Conservation (phyloP, 1,140 invertebrate genomes). For the Zaprionus capensis region DNA sequence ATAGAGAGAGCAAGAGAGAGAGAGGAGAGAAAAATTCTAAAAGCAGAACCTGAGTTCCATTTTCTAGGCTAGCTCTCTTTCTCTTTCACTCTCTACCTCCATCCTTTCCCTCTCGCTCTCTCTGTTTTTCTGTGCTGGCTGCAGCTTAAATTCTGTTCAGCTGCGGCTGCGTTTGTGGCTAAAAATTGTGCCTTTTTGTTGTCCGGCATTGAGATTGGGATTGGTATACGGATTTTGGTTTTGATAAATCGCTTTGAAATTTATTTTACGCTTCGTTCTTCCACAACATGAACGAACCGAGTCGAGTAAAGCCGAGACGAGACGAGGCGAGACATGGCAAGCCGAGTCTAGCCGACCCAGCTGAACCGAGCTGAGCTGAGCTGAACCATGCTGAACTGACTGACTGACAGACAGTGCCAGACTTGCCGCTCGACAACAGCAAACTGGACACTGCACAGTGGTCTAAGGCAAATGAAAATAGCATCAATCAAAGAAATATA, state of each 20-base stretch:
- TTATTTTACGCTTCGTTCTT: conserved; percentile 37
- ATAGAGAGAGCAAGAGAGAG: too few species aligned
- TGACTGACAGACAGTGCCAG: neutral
- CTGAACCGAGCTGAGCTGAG: neutral
- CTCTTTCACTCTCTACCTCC: neutral
- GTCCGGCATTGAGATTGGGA: conserved; percentile 14
- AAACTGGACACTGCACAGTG: conserved; percentile 3
- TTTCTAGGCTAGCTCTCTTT: neutral
- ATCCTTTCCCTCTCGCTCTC: neutral
- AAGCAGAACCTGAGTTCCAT: conserved; percentile 16
- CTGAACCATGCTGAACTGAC: neutral
- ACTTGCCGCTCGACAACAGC: neutral
- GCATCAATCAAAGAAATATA: too few species aligned
- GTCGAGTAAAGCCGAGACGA: neutral
- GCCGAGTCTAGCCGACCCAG: neutral
- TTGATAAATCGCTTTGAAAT: conserved; percentile 59
- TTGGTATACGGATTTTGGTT: conserved; percentile 39
- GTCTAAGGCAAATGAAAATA: neutral
- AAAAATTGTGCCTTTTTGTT: conserved; percentile 24
- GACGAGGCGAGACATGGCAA: neutral
- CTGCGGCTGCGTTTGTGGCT: conserved; percentile 50
- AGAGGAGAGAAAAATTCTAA: neutral
- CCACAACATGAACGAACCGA: conserved; percentile 5
- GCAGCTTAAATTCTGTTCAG: conserved; percentile 36
- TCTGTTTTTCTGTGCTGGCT: neutral